A percentile compares a stretch with the other conserved stretches of the same genome.
Conservation (phyloP, 2,113 vertebrate genomes). For the Stegastes partitus region DNA sequence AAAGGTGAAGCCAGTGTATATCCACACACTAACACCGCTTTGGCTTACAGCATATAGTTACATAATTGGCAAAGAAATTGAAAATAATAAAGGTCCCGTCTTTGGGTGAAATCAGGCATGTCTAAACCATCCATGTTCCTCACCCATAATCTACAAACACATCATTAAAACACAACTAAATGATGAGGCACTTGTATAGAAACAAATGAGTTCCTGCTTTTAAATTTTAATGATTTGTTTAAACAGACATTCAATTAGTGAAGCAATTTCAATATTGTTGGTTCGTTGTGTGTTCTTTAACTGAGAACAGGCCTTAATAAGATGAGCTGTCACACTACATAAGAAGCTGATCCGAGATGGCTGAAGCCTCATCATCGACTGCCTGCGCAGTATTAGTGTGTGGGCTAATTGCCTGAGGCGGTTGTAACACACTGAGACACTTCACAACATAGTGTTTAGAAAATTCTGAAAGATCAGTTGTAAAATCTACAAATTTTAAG, state of each 20-base stretch:
- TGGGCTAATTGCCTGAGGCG: slow-evolving; percentile 6
- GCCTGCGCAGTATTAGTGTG: slow-evolving; percentile 22
- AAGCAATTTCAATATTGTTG: slow-evolving; percentile 10
- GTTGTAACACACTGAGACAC: neutral
- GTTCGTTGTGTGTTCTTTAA: slow-evolving; percentile 48
- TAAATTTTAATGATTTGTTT: slow-evolving; percentile 63
- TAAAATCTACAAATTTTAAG: neutral
- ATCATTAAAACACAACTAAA: slow-evolving; percentile 62
- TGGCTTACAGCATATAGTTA: slow-evolving; percentile 21
- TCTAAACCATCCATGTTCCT: neutral
- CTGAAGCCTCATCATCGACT: slow-evolving; percentile 28
- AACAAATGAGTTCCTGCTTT: slow-evolving; percentile 15
- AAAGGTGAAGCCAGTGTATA: neutral
- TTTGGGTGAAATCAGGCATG: slow-evolving; percentile 60
- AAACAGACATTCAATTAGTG: slow-evolving; percentile 52
- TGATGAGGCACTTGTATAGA: neutral
- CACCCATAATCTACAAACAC: slow-evolving; percentile 16
- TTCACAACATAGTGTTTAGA: neutral
- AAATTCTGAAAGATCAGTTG: neutral
- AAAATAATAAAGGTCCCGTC: slow-evolving; percentile 20
- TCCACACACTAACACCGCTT: neutral
- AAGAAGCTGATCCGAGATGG: slow-evolving; percentile 36
- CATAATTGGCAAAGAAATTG: slow-evolving; percentile 16
- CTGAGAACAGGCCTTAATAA: slow-evolving; percentile 50
- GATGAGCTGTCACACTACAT: slow-evolving; percentile 59